phyloP scores from a whole-genome alignment of 1,140 invertebrate genomes.

The Aphelinus atriplicis region DNA sequence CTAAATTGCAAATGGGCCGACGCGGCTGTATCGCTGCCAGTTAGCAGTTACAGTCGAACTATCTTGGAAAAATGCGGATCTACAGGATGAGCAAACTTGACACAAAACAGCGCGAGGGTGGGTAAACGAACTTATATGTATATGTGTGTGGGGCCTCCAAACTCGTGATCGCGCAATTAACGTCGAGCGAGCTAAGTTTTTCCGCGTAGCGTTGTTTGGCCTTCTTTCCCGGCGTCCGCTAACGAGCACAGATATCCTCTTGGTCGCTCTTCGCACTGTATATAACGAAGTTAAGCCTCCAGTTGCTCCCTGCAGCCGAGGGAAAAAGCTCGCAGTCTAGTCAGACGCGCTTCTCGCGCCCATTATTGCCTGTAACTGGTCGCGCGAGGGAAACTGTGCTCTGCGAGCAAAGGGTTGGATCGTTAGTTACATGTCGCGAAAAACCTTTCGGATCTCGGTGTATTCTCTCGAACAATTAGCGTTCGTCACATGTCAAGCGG shows the following conservation, averaged over 20 bases:
- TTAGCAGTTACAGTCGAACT: too few species aligned
- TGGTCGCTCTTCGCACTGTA: neutral
- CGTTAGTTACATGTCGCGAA: neutral
- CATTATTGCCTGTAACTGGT: too few species aligned
- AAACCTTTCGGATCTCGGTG: neutral
- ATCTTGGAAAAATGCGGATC: too few species aligned
- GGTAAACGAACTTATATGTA: too few species aligned
- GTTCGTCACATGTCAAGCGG: too few species aligned
- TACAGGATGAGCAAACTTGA: too few species aligned
- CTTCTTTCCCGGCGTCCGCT: neutral
- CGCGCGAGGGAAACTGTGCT: neutral
- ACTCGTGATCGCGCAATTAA: too few species aligned
- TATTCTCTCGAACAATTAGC: too few species aligned
- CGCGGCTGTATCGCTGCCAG: too few species aligned
- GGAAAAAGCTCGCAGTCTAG: constrained; percentile 35
- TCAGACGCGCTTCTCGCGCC: neutral
- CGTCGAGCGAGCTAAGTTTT: neutral
- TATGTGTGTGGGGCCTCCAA: too few species aligned
- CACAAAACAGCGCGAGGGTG: too few species aligned
- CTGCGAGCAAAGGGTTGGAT: neutral
- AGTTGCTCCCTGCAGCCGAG: constrained; percentile 2
- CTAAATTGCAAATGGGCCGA: too few species aligned
- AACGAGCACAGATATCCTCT: constrained; percentile 2
- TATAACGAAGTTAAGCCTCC: neutral
- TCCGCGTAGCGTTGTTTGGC: neutral